Conservation (phyloP, 2,113 vertebrate genomes). For the Corynorhinus townsendii region DNA sequence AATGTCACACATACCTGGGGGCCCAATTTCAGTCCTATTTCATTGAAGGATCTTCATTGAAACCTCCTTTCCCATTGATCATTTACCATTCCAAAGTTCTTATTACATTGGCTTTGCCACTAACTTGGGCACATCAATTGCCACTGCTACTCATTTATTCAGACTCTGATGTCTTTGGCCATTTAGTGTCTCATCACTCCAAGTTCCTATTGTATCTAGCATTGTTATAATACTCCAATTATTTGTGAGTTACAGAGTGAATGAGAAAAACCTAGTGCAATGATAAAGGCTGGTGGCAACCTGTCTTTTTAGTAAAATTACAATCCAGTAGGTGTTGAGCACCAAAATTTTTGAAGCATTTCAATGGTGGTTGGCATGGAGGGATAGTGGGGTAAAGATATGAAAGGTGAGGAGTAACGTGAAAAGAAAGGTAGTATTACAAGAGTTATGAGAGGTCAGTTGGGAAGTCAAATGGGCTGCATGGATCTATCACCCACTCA, state of each 20-base stretch:
- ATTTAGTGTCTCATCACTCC: not conserved
- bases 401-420: accelerated
- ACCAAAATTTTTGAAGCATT: not conserved
- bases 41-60: not conserved
- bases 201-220: not conserved
- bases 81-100: not conserved
- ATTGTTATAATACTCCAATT: not conserved
- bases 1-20: not conserved
- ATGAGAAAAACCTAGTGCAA: not conserved
- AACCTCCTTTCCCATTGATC: not conserved
- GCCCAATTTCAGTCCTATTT: not conserved
- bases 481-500: not conserved
- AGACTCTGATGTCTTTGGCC: not conserved
- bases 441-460: not conserved
- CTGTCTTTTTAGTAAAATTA: not conserved
- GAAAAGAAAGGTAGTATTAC: not conserved
- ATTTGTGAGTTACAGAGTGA: not conserved
- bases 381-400: not conserved
- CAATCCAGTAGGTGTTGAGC: not conserved
- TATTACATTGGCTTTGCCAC: not conserved
- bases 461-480: not conserved
- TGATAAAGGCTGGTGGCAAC: not conserved
- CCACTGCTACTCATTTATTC: not conserved
- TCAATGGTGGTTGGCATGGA: not conserved
- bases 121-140: not conserved